Percentiles rank a stretch among this genome's conserved stretches.
Evolutionary conservation across 2,113 vertebrate species (phyloP).

Genomic region (Caloenas nicobarica): DNA sequence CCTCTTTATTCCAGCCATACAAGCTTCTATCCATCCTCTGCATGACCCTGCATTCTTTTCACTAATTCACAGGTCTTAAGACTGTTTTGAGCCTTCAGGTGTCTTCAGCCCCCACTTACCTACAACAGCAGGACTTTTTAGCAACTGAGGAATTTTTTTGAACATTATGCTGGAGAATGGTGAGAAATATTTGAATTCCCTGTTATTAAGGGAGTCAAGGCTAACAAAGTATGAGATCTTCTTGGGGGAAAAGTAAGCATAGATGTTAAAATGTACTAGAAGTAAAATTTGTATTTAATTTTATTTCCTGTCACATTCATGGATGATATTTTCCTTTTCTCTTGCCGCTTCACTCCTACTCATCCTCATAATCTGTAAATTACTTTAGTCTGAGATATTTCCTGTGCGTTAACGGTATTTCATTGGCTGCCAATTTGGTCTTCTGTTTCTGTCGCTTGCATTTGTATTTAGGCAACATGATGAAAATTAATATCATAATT

Average conservation of each 20-base stretch:
- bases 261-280: background rate
- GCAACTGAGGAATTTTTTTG: background rate
- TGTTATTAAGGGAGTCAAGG: background rate
- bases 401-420: background rate
- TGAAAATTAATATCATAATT: constrained; percentile 59
- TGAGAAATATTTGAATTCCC: background rate
- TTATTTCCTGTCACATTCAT: background rate
- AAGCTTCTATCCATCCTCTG: background rate
- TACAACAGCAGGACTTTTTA: background rate
- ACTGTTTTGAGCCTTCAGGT: background rate
- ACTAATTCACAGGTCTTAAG: background rate
- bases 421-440: constrained; percentile 30
- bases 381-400: background rate
- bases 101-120: background rate
- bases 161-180: background rate
- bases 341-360: background rate
- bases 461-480: constrained; percentile 43
- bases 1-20: background rate
- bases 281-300: background rate
- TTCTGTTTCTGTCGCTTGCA: constrained; percentile 36
- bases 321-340: background rate
- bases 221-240: background rate
- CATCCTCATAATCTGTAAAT: constrained; percentile 12
- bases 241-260: background rate
- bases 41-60: background rate